Percentiles rank a stretch among this genome's conserved stretches.
Conservation (phyloP, 2,797 vertebrate species). For the Astyanax mexicanus region DNA sequence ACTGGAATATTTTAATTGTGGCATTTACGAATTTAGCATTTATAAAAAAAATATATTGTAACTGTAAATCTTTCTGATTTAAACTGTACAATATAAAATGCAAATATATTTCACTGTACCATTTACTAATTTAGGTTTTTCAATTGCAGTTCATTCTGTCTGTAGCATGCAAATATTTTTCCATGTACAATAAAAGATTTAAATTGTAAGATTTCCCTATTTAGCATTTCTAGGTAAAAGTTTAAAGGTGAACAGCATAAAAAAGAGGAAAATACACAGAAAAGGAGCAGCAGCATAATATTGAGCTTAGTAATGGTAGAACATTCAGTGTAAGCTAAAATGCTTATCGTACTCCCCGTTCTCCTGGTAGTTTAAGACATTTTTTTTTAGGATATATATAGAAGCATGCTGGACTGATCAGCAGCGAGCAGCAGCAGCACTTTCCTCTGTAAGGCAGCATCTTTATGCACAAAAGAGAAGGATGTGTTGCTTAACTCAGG, state of each 20-base stretch:
- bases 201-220: background rate
- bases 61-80: too few species aligned
- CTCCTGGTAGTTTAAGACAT: conserved; percentile 79
- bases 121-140: too few species aligned
- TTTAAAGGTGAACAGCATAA: background rate
- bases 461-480: background rate
- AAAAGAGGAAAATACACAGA: conserved; percentile 55
- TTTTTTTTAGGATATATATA: conserved; percentile 68
- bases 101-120: too few species aligned
- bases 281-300: conserved; percentile 45
- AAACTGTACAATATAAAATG: too few species aligned
- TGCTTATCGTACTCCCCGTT: conserved; percentile 61
- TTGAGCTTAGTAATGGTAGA: conserved; percentile 58
- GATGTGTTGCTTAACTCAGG: background rate
- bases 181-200: too few species aligned
- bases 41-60: too few species aligned
- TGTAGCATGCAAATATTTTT: too few species aligned
- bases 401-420: conserved; percentile 41
- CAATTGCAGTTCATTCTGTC: too few species aligned
- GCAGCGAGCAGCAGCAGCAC: conserved; percentile 40
- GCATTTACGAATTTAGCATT: too few species aligned
- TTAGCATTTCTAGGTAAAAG: background rate
- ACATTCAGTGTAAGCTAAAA: conserved; percentile 60
- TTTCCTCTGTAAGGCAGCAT: conserved; percentile 12
- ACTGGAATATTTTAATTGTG: too few species aligned